Evolutionary conservation across 2,888 invertebrate genomes (phyloP).

Genomic region (Scaptomyza tumidula): DNA sequence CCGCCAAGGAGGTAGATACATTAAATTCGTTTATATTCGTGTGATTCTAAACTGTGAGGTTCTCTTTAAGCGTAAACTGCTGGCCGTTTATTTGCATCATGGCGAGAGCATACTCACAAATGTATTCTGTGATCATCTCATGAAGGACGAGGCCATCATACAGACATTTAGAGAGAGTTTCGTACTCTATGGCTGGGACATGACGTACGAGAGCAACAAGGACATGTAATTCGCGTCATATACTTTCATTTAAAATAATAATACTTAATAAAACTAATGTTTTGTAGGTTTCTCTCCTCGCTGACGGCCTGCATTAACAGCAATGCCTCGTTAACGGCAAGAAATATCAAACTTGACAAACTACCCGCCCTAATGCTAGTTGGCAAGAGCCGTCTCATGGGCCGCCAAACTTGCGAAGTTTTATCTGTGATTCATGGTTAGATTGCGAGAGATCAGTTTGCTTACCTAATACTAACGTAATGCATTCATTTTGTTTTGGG

Average conservation of each 20-base stretch:
- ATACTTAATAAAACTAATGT: slow-evolving; percentile 5
- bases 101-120: slow-evolving; percentile 97
- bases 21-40: slow-evolving; percentile 18
- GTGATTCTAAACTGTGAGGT: neutral
- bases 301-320: slow-evolving; percentile 91
- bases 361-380: slow-evolving; percentile 95
- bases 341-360: slow-evolving; percentile 93
- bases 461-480: neutral
- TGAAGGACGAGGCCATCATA: slow-evolving; percentile 96
- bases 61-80: slow-evolving; percentile 91
- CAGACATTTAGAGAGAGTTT: slow-evolving; percentile 95
- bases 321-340: slow-evolving; percentile 92
- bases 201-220: slow-evolving; percentile 94
- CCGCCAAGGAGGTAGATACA: slow-evolving; percentile 92
- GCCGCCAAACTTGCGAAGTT: slow-evolving; percentile 94
- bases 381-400: slow-evolving; percentile 88
- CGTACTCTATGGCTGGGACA: slow-evolving; percentile 98
- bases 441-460: neutral
- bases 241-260: neutral
- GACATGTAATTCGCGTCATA: slow-evolving; percentile 86
- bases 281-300: slow-evolving; percentile 89
- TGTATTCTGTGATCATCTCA: slow-evolving; percentile 97
- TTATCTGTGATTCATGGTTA: slow-evolving; percentile 95
- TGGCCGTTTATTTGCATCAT: slow-evolving; percentile 98
- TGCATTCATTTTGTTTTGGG: neutral